Evolutionary conservation across 2,797 vertebrate species (phyloP), one percentile per base, ranked within the genome.

Genomic region (Chiroxiphia lanceolata): DNA sequence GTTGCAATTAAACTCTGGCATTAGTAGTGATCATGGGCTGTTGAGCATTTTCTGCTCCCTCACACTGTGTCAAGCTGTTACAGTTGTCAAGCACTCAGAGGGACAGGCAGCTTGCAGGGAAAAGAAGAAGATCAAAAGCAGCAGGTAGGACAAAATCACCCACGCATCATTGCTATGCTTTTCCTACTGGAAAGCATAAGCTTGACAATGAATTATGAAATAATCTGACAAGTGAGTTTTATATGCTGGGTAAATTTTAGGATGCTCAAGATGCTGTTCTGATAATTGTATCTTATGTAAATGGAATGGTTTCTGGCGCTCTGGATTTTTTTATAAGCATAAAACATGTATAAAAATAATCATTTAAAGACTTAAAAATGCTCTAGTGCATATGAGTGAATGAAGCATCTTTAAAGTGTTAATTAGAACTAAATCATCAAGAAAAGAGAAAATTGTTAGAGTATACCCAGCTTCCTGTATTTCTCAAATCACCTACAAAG

Each of bases 111-210:
- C 70, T 83, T 63, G 88, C 75, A 79, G 54, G 89, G 89, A 75
- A 75, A 96, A 88, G 48, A 92, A 87, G 45, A 95, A 89, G 74
- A 80, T 95, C 68, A 85, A 69, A 48, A 76, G 91, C 67, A 87
- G 54, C 54, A 93, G 79, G 59, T 29, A 9, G 36, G 85, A 77
- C 93, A 68, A 69, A 76, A 87, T 34, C 86, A 81, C 90, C 54
- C 85, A 80, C 12, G 22, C 61, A 65, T 92, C 75, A 67, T 2
- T 42, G 31, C 64, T 78, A 79, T 45, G 90, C 72, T 94, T 72
- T 40, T 67, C 87, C 70, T 75, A 36, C 48, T 92, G 75, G 92
- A 93, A 93, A 92, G 38, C 74, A 82, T 63, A 71, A 87, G 23
- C 27, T 70, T 95, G 85, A 83, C 83, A 94, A 64, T 8, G 40